A percentile compares a stretch with the other conserved stretches of the same genome.
Conservation (phyloP, 2,113 vertebrate genomes). For the Toxotes jaculatrix region DNA sequence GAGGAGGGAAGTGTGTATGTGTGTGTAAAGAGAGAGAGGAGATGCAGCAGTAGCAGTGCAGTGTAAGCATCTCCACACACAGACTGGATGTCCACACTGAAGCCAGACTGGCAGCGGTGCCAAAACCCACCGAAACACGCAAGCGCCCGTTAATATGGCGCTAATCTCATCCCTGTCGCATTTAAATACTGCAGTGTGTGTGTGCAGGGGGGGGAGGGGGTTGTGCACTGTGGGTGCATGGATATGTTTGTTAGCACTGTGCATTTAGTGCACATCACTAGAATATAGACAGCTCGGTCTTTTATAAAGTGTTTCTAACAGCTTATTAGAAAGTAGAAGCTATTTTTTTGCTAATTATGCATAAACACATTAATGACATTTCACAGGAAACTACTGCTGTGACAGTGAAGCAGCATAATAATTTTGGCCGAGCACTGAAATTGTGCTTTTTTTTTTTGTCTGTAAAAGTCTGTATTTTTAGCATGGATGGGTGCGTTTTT, state of each 20-base stretch:
- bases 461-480: not conserved
- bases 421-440: not conserved
- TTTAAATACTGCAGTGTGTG: conserved; percentile 50
- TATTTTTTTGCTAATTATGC: not conserved
- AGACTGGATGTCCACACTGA: conserved; percentile 47
- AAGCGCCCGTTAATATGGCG: conserved; percentile 58
- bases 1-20: conserved; percentile 24
- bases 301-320: no score
- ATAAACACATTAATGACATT: not conserved
- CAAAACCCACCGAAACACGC: conserved; percentile 55
- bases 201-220: not conserved
- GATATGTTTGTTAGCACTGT: not conserved
- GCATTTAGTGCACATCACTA: not conserved
- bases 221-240: not conserved
- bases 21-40: conserved; percentile 12
- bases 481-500: not conserved
- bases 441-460: no score
- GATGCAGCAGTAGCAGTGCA: conserved; percentile 63
- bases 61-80: conserved; percentile 59
- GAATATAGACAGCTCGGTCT: not conserved
- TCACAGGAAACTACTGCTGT: not conserved
- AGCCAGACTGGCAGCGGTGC: conserved; percentile 34
- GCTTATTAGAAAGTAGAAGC: no score
- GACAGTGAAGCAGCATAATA: not conserved
- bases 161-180: conserved; percentile 64